Evolutionary conservation across 2,113 vertebrate species (phyloP).

Genomic region (Mustela lutreola): DNA sequence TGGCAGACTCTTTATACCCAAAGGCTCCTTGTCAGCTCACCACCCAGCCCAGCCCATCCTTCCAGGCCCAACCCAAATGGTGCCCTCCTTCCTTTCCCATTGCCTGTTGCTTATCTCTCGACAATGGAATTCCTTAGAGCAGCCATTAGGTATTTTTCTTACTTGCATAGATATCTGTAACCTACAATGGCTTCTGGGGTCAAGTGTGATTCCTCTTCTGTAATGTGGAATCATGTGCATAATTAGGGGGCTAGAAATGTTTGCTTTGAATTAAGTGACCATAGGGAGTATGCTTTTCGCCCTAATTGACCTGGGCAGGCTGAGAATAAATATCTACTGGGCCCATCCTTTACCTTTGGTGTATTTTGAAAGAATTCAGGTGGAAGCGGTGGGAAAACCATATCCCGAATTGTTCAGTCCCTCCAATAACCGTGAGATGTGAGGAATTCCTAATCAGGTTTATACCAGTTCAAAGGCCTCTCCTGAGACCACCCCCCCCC

Average conservation of each 20-base stretch:
- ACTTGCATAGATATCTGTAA: neutral
- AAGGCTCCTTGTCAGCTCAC: neutral
- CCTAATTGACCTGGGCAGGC: neutral
- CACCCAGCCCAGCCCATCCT: neutral
- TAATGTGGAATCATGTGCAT: neutral
- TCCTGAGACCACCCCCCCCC: neutral
- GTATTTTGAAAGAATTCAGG: constrained; percentile 4
- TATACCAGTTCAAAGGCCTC: neutral
- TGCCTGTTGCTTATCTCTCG: neutral
- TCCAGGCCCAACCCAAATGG: neutral
- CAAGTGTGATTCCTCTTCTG: neutral
- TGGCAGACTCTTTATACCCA: neutral
- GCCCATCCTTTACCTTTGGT: neutral
- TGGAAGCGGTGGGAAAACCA: neutral
- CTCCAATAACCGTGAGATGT: neutral
- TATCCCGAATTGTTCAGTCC: neutral
- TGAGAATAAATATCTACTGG: neutral
- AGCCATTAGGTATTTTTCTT: neutral
- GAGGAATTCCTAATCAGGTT: neutral
- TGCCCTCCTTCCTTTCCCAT: neutral
- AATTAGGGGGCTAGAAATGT: neutral
- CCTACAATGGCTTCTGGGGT: neutral
- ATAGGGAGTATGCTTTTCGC: neutral
- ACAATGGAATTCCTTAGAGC: neutral
- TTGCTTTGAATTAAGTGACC: neutral